Percentiles rank a stretch among this genome's conserved stretches.
These are phyloP conservation scores for Drosophila birchii DNA, from an alignment of 2,888 invertebrate species.

Conservation along the genomic window DNA sequence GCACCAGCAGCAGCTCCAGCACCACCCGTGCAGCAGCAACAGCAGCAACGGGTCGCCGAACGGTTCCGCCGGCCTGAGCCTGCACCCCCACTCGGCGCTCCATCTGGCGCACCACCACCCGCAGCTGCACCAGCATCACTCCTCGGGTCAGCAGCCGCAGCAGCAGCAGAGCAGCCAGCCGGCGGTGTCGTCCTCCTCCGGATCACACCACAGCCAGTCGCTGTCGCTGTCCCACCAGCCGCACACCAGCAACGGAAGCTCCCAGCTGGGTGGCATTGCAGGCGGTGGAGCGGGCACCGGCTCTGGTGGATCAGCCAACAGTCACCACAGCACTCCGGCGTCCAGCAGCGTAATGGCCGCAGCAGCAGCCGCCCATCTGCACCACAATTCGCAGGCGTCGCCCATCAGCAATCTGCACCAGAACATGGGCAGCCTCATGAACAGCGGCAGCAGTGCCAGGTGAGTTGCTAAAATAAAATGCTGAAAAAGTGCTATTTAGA, in stretches of 20 bases:
- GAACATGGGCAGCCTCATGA: constrained; percentile 85
- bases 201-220: constrained; percentile 55
- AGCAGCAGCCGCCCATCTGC: constrained; percentile 82
- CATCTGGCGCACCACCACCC: constrained; percentile 66
- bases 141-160: constrained; percentile 49
- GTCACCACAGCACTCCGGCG: constrained; percentile 68
- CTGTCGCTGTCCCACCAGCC: constrained; percentile 60
- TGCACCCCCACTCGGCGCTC: constrained; percentile 67
- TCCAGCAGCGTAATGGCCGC: constrained; percentile 81
- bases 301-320: constrained; percentile 30
- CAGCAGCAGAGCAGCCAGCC: constrained; percentile 54
- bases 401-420: constrained; percentile 85
- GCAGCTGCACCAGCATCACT: constrained; percentile 67
- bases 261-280: constrained; percentile 53
- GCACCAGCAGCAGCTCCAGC: constrained; percentile 60
- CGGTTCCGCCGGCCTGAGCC: constrained; percentile 58
- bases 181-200: constrained; percentile 50
- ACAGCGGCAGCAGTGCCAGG: constrained; percentile 85
- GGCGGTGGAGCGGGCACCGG: constrained; percentile 22
- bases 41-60: constrained; percentile 72
- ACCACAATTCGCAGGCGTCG: constrained; percentile 83
- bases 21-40: constrained; percentile 76
- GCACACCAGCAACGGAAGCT: constrained; percentile 65
- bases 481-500: background rate
- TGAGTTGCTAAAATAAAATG: constrained; percentile 49